phyloP scores from a whole-genome alignment of 2,797 vertebrate genomes.

The Bradypodion ventrale region DNA sequence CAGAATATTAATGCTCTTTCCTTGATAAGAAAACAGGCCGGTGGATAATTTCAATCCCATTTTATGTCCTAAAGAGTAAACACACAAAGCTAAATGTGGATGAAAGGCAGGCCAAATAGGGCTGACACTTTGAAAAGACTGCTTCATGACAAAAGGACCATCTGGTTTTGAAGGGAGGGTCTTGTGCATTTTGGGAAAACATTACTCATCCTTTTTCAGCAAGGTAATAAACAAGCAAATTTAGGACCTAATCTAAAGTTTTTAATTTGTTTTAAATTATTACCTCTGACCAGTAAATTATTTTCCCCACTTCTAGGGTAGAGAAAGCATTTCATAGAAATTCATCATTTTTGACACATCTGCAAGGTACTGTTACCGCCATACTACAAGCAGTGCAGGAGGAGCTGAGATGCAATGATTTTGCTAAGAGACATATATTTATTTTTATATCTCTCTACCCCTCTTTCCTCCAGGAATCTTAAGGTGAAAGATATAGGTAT shows the following conservation, averaged over 20 bases:
- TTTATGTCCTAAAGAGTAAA: slow-evolving; percentile 50
- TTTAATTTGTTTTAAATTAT: too few relatives aligned
- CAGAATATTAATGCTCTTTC: slow-evolving; percentile 61
- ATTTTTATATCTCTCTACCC: neutral
- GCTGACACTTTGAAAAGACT: neutral
- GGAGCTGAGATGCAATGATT: neutral
- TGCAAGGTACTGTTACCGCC: neutral
- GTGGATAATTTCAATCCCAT: slow-evolving; percentile 9
- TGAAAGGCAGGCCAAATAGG: slow-evolving; percentile 27
- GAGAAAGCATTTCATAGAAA: neutral
- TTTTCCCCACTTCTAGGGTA: neutral
- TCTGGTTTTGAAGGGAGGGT: neutral
- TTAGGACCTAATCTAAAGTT: too few relatives aligned
- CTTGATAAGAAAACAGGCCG: slow-evolving; percentile 56
- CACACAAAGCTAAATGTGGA: slow-evolving; percentile 40
- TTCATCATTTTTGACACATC: neutral
- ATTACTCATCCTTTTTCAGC: too few relatives aligned
- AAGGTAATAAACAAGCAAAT: too few relatives aligned
- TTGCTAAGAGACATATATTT: neutral
- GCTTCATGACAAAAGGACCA: neutral
- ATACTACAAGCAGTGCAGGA: neutral
- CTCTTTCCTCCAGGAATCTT: neutral
- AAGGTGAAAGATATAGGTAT: neutral
- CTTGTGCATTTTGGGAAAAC: neutral
- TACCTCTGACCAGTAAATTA: neutral